Conservation (phyloP, 2,888 invertebrate genomes). For the Cheilosia pagana region DNA sequence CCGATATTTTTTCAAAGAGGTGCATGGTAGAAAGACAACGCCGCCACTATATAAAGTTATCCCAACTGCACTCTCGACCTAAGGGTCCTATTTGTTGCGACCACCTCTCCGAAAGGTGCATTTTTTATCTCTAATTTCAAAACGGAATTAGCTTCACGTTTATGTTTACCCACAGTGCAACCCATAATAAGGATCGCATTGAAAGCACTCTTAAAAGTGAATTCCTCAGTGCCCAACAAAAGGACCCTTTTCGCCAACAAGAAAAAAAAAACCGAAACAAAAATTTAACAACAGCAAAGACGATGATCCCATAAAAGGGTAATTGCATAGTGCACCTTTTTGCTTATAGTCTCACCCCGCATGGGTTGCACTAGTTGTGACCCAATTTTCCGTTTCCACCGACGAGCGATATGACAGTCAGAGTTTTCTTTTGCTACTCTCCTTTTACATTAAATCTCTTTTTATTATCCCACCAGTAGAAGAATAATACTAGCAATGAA, state of each 20-base stretch:
- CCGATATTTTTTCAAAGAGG: too few relatives aligned
- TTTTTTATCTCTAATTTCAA: not conserved
- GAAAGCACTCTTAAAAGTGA: not conserved
- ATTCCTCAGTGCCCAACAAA: not conserved
- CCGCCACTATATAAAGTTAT: too few relatives aligned
- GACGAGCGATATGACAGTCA: conserved; percentile 3
- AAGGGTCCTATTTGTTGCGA: too few relatives aligned
- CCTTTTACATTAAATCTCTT: not conserved
- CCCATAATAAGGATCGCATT: not conserved
- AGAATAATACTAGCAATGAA: conserved; percentile 50
- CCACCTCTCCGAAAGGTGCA: too few relatives aligned
- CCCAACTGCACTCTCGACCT: too few relatives aligned
- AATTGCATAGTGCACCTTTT: conserved; percentile 9
- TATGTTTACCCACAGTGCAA: not conserved
- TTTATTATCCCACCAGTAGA: conserved; percentile 30
- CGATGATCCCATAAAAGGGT: conserved; percentile 28
- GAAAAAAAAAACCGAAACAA: not conserved
- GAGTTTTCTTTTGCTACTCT: not conserved
- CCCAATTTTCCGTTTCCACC: conserved; percentile 42
- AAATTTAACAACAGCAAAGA: conserved; percentile 3
- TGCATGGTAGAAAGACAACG: too few relatives aligned
- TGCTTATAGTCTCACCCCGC: conserved; percentile 24
- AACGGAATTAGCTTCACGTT: not conserved
- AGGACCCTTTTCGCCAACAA: not conserved
- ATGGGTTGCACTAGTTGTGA: conserved; percentile 36